Percentiles rank a stretch among this genome's conserved stretches.
phyloP scores from a whole-genome alignment of 2,888 invertebrate genomes.

The Crossocerus cetratus region DNA sequence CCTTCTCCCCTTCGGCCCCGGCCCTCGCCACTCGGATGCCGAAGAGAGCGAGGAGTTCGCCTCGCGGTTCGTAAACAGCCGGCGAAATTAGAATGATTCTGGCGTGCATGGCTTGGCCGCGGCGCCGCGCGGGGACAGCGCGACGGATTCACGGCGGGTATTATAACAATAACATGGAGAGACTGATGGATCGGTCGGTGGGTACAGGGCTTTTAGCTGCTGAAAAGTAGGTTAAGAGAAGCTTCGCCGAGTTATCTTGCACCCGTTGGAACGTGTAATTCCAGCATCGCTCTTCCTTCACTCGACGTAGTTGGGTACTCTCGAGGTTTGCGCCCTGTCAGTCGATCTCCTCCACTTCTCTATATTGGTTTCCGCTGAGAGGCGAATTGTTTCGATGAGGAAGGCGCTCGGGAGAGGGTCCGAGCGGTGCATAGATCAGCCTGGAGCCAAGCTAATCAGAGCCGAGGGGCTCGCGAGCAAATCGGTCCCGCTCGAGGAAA shows the following conservation, averaged over 20 bases:
- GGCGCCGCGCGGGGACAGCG: conserved; percentile 4
- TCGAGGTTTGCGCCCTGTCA: no score
- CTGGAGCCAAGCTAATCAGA: conserved; percentile 15
- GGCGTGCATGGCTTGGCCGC: no score
- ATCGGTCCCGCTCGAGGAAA: conserved; percentile 62
- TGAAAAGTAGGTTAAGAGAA: conserved; percentile 20
- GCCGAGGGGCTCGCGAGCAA: conserved; percentile 61
- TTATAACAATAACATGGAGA: conserved; percentile 48
- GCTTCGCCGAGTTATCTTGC: conserved; percentile 36
- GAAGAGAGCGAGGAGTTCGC: no score
- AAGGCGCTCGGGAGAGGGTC: no score
- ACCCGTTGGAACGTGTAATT: conserved; percentile 66
- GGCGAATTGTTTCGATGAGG: no score
- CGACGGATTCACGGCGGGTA: neutral
- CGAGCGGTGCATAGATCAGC: no score
- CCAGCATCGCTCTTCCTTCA: conserved; percentile 44
- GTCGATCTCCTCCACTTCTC: no score
- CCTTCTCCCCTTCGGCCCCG: neutral
- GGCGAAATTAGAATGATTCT: neutral
- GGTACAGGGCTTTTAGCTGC: conserved; percentile 27
- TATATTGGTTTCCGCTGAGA: no score
- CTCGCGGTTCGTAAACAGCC: neutral
- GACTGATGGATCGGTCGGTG: conserved; percentile 9
- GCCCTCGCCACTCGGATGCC: neutral
- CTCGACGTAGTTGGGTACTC: conserved; percentile 25